Evolutionary conservation across 2,113 vertebrate species (phyloP).

Genomic region (Pelodiscus sinensis): DNA sequence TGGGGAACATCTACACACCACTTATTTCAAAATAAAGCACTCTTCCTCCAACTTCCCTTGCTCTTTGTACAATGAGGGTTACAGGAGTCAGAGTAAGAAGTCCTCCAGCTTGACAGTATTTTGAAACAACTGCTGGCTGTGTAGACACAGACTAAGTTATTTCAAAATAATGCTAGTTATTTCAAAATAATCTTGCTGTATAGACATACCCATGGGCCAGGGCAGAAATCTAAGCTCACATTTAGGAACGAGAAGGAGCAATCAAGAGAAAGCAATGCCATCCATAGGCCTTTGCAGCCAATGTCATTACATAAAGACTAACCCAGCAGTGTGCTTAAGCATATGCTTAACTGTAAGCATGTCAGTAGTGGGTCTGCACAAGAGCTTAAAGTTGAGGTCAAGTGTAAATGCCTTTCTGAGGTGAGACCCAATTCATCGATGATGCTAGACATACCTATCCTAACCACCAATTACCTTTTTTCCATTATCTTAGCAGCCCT

Average conservation of each 20-base stretch:
- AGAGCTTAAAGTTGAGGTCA: not conserved
- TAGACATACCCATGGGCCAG: too few relatives aligned
- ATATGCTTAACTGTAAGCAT: not conserved
- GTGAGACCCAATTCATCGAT: not conserved
- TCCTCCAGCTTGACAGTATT: too few relatives aligned
- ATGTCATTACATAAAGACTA: not conserved
- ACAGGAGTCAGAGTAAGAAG: too few relatives aligned
- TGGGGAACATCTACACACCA: too few relatives aligned
- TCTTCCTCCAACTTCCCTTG: too few relatives aligned
- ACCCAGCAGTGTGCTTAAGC: not conserved
- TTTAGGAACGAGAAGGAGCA: not conserved
- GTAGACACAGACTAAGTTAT: too few relatives aligned
- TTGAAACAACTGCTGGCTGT: too few relatives aligned
- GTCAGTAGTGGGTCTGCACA: rapidly evolving
- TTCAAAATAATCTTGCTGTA: too few relatives aligned
- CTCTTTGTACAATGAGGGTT: too few relatives aligned
- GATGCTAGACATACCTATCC: not conserved
- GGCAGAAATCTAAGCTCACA: not conserved
- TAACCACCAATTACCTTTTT: not conserved
- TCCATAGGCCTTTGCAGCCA: not conserved
- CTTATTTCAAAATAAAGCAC: too few relatives aligned
- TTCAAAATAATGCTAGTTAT: too few relatives aligned
- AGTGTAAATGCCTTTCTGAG: not conserved
- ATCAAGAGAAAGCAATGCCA: not conserved
- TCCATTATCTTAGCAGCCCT: not conserved